Percentiles rank a stretch among this genome's conserved stretches.
Conservation (phyloP, 1,140 invertebrate genomes). For the Paraescarpia echinospica region DNA sequence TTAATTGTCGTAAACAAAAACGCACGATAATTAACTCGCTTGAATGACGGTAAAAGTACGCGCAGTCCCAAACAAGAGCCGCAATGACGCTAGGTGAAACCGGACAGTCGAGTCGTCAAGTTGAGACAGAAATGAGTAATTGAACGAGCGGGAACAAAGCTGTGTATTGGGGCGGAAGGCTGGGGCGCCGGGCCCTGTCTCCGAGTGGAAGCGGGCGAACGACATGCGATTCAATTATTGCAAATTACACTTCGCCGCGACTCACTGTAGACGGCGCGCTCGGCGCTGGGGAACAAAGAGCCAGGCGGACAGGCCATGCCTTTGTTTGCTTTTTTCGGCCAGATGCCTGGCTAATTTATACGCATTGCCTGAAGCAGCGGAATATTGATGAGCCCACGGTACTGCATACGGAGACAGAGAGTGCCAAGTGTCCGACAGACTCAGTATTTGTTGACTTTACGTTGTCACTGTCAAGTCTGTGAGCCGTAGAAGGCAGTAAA, state of each 20-base stretch:
- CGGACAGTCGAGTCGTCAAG: background rate
- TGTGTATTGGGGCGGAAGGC: background rate
- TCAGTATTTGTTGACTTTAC: background rate
- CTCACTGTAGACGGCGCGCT: background rate
- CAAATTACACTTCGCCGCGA: background rate
- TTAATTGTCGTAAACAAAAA: background rate
- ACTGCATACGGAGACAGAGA: background rate
- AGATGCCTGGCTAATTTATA: background rate
- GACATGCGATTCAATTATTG: background rate
- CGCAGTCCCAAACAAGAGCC: no score
- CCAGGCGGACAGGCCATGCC: background rate
- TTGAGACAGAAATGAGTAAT: background rate
- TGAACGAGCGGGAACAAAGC: background rate
- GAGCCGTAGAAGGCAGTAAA: background rate
- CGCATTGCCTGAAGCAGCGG: background rate
- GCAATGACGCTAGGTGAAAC: background rate
- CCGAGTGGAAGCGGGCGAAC: background rate
- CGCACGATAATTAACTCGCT: background rate
- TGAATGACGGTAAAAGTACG: background rate
- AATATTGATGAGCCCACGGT: background rate
- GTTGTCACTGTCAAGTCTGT: background rate
- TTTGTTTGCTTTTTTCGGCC: slow-evolving; percentile 1
- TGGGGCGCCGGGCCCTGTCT: background rate
- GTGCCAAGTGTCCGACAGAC: background rate
- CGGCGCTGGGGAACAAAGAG: background rate